Evolutionary conservation across 2,797 vertebrate genomes (phyloP).

Genomic region (Huso huso): DNA sequence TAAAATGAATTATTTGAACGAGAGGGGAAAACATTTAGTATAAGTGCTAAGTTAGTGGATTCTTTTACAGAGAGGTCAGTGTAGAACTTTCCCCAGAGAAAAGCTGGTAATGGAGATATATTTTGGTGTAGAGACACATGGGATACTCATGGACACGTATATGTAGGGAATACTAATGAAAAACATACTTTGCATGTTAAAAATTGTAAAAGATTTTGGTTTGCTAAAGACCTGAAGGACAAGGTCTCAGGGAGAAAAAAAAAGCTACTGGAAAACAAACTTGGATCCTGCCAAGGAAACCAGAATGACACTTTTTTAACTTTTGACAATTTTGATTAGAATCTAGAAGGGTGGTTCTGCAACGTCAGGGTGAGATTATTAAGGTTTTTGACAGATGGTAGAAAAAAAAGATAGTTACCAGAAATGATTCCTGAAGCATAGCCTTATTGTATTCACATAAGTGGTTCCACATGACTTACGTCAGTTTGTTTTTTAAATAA

Average conservation of each 20-base stretch:
- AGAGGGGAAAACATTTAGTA: background rate
- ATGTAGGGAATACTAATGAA: slow-evolving; percentile 21
- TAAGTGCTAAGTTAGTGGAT: background rate
- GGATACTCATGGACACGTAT: slow-evolving; percentile 17
- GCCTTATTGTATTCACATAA: slow-evolving; percentile 8
- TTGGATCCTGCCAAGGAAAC: no score
- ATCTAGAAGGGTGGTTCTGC: no score
- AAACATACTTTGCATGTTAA: slow-evolving; percentile 22
- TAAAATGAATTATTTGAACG: background rate
- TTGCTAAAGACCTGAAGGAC: slow-evolving; percentile 15
- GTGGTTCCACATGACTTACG: background rate
- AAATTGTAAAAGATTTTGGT: slow-evolving; percentile 15
- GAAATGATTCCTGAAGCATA: slow-evolving; percentile 7
- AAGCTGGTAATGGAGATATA: slow-evolving; percentile 3
- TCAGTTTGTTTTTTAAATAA: background rate
- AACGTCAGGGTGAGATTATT: no score
- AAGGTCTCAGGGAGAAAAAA: slow-evolving; percentile 2
- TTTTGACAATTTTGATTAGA: no score
- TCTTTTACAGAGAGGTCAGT: slow-evolving; percentile 8
- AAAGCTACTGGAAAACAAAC: no score
- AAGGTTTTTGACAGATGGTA: no score
- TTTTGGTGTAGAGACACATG: slow-evolving; percentile 14
- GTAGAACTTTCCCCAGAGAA: slow-evolving; percentile 7
- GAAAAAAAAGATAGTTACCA: slow-evolving; percentile 10
- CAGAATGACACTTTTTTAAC: no score